Percentiles rank a stretch among this genome's conserved stretches.
Evolutionary conservation across 2,888 invertebrate genomes (phyloP).

Genomic region (Tipula vernalis): DNA sequence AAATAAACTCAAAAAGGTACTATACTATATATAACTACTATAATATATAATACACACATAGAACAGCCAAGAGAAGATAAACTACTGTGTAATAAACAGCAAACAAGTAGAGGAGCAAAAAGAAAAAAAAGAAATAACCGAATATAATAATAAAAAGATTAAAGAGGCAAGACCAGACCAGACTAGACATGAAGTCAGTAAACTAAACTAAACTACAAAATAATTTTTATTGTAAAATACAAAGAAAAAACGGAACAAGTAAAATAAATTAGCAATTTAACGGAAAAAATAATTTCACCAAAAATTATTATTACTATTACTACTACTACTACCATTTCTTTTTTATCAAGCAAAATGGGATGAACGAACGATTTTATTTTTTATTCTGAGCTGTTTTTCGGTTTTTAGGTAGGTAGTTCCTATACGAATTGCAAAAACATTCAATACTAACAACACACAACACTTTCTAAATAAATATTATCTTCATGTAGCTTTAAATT

Average conservation of each 20-base stretch:
- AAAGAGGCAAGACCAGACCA: background rate
- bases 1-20: background rate
- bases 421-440: background rate
- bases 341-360: background rate
- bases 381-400: background rate
- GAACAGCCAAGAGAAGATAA: background rate
- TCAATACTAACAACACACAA: background rate
- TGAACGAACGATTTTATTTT: background rate
- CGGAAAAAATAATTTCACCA: background rate
- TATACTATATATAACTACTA: background rate
- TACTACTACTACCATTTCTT: background rate
- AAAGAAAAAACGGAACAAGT: background rate
- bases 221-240: background rate
- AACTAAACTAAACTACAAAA: background rate
- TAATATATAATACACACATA: background rate
- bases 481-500: background rate
- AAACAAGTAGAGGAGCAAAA: background rate
- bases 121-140: background rate
- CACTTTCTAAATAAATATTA: background rate
- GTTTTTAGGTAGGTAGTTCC: background rate
- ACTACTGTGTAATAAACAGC: background rate
- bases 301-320: background rate
- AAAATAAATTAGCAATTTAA: background rate
- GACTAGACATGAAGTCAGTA: slow-evolving; percentile 4
- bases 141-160: background rate